Evolutionary conservation across 2,113 vertebrate species (phyloP).

Genomic region (Coracopsis vasa): DNA sequence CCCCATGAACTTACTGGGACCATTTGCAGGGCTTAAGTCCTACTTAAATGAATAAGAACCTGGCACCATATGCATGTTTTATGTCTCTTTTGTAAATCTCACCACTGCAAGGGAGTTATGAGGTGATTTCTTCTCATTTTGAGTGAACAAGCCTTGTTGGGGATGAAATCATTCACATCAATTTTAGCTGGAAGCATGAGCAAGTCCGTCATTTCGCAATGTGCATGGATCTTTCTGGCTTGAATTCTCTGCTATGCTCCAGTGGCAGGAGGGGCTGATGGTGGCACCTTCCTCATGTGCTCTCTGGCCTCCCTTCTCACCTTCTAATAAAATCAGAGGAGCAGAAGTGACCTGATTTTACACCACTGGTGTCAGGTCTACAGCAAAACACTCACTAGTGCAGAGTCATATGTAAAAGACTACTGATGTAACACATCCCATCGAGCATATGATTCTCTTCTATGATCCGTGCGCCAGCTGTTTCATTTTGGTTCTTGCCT

Average conservation of each 20-base stretch:
- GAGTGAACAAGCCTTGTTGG: neutral
- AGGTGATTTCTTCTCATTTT: neutral
- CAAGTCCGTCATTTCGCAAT: neutral
- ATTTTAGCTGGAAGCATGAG: neutral
- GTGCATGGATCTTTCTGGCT: neutral
- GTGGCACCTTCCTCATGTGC: neutral
- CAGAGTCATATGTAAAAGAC: neutral
- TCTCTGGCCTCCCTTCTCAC: neutral
- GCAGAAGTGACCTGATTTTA: neutral
- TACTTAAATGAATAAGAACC: neutral
- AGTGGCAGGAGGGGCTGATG: neutral
- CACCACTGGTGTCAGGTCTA: neutral
- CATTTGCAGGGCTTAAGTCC: neutral
- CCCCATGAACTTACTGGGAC: neutral
- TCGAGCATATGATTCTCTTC: neutral
- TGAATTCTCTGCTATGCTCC: neutral
- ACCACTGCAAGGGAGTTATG: neutral
- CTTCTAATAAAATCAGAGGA: neutral
- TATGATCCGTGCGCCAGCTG: neutral
- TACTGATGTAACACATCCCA: neutral
- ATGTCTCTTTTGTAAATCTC: neutral
- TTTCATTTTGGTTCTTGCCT: slow-evolving; percentile 49
- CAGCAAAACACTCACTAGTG: neutral
- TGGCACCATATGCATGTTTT: accelerated
- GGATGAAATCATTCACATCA: neutral